Evolutionary conservation across 2,113 vertebrate species (phyloP), one percentile per base, ranked within the genome.

Genomic region (Corythaeola cristata): DNA sequence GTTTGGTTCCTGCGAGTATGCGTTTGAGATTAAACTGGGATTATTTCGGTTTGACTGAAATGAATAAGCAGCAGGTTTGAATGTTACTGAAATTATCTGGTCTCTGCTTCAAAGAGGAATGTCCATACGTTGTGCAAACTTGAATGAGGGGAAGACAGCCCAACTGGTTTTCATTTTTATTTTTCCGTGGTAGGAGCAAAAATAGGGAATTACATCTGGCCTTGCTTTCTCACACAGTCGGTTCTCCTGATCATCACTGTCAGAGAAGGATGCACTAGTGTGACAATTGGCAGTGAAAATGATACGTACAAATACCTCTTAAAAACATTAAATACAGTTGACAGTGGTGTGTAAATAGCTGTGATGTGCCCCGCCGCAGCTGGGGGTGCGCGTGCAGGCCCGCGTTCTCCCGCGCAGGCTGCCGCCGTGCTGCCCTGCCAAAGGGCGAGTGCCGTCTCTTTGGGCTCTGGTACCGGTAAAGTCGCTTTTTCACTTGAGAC

Each of bases 361-460:
- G 11, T n/a, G 9, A 12, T 47, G 33, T 8, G 72, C 88, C 55
- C 53, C 26, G 21, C 45, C 1, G 3, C 79, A 85, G 55, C 20
- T 9, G 11, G 0, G 1, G 20, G 17, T 27, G 12, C 67, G 60
- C 11, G 1, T n/a, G 37, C n/a, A 62, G 5, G 33, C 19, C 22
- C 18, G 58, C 3, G 1, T 49, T 72, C 11, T 55, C 26, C 15
- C 22, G 72, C 0, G 1, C 21, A 76, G 75, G 74, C 8, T 64
- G 27, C 30, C 23, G 28, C 8, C 37, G 16, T 1, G 1, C 33
- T 86, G 66, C 17, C 41, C 53, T 52, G 15, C 11, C 20, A 32
- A 66, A 56, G 5, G 30, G 30, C 22, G 37, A 33, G 24, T 79
- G 79, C 16, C 12, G 8, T 91, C 44, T 80, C 15, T 52, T 82